Evolutionary conservation across 2,888 invertebrate species (phyloP), one percentile per base, ranked within the genome.

Genomic region (Callyntrura sp.): DNA sequence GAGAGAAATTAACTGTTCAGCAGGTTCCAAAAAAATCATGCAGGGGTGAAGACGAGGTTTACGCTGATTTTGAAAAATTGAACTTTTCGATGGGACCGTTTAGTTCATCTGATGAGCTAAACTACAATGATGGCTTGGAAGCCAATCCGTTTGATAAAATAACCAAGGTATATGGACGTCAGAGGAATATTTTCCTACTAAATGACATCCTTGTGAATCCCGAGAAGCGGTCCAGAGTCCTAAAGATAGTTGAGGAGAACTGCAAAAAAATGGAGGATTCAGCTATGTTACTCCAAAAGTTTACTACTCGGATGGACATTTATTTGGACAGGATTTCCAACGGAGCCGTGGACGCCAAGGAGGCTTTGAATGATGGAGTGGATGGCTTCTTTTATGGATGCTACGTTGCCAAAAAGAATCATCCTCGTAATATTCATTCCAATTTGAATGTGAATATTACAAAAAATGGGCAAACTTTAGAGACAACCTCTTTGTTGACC

Each of bases 71-170:
- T 48, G 48, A 4, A 20, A 76, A 76, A 14, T 35, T 76, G 14
- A 14, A 20, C 5, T 76, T 76, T 76, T 51, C 73, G 1, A 17
- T 0, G 4, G 73, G 73, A 35, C 73, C 73, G 12, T 76, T 76
- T 14, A 12, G 20, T 2, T 14, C 73, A 12, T 23, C 48, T 23
- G 73, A 76, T 12, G 73, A 76, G 48, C 1, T 76, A 1, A 76
- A 76, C 48, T 76, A 51, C 25, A 76, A 76, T 76, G 73, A 76
- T 51, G 73, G 73, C 2, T 0, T 76, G 0, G 68, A 68, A 0
- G 68, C 11, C 1, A 68, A 35, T 14, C 68, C 68, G 2, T 68
- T 76, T 76, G 73, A 76, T 9, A 76, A 76, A 76, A 76, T 76
- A 1, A 11, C 73, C 6, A 48, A 48, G 23, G 2, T 76, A 0